Percentiles rank a stretch among this genome's conserved stretches.
phyloP scores from a whole-genome alignment of 2,113 vertebrate species.

The Falco punctatus region DNA sequence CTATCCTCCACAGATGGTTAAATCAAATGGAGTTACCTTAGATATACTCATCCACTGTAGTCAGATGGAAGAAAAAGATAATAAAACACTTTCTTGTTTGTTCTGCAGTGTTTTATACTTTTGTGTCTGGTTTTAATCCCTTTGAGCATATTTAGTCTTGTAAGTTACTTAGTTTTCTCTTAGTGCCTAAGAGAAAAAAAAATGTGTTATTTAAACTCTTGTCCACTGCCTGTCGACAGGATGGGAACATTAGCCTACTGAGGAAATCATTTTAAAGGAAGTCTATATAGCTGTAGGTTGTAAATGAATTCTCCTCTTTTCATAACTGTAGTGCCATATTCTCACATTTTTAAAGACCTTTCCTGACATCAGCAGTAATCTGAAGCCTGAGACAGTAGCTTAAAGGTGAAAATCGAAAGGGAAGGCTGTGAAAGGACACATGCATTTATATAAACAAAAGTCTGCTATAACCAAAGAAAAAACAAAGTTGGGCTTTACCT shows the following conservation, averaged over 20 bases:
- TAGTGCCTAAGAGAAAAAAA: background rate
- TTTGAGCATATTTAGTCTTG: background rate
- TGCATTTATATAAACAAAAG: background rate
- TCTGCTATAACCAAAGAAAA: background rate
- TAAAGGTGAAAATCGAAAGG: background rate
- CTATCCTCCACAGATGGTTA: background rate
- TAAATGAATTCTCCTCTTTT: background rate
- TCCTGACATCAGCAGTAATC: background rate
- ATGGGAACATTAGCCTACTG: background rate
- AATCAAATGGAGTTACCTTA: background rate
- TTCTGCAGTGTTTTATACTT: background rate
- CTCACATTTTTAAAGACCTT: background rate
- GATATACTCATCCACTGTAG: background rate
- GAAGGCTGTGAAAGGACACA: background rate
- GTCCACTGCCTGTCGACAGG: background rate
- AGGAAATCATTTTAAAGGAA: slow-evolving; percentile 3
- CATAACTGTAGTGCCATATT: background rate
- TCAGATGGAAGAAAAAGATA: background rate
- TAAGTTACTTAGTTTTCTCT: background rate
- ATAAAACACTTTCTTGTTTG: background rate
- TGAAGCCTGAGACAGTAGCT: background rate
- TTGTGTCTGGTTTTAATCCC: background rate
- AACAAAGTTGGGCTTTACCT: background rate
- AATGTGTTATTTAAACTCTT: background rate
- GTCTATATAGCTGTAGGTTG: background rate